Base-by-base conservation (phyloP, 53 echinoderm and acorn worm species). In the Antedon mediterranea region DNA sequence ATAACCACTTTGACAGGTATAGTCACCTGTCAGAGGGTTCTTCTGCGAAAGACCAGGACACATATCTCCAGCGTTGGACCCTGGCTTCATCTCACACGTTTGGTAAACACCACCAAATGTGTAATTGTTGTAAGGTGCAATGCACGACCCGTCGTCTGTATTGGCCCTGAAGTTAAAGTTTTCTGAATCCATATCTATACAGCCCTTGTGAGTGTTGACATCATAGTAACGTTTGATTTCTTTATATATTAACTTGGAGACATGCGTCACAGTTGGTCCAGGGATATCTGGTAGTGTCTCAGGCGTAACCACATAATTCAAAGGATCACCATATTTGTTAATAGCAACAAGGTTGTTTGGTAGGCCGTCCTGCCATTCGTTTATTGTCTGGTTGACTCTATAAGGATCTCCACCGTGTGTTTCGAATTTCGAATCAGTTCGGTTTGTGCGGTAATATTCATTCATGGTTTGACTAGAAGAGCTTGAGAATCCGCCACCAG, bases 31-130 rank as follows among this genome's bases (percentile, higher is more conserved):
- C 2, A 32, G 72, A 0, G 84, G 84, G 34, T 84, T 84, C 43
- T 78, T 74, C 73, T 84, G 84, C 28, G 42, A 6, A 30, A 78
- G 73, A 3, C 30, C 41, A 29, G 78, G 37, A 34, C 84, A 84
- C n/a, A 84, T 78, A 31, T 84, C 74, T 13, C 43, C 72, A 14
- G 79, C 73, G 2, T 78, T 77, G 7, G 30, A 30, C 11, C 57
- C 57, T 26, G 57, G 20, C 23, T 57, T 8, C 31, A 42, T 32
- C 23, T 73, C 28, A 74, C 85, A 85, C 13, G 85, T 80, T 30
- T 85, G 79, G 41, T 80, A 85, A 23, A 80, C 85, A 30, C 85
- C 85, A 20, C 85, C 80, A 33, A 80, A 85, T 3, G 85, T 80
- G 76, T 79, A 79, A 72, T 85, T 80, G 71, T 75, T 79, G 71